phyloP scores from a whole-genome alignment of 2,113 vertebrate species.

The Chloropsis hardwickii region DNA sequence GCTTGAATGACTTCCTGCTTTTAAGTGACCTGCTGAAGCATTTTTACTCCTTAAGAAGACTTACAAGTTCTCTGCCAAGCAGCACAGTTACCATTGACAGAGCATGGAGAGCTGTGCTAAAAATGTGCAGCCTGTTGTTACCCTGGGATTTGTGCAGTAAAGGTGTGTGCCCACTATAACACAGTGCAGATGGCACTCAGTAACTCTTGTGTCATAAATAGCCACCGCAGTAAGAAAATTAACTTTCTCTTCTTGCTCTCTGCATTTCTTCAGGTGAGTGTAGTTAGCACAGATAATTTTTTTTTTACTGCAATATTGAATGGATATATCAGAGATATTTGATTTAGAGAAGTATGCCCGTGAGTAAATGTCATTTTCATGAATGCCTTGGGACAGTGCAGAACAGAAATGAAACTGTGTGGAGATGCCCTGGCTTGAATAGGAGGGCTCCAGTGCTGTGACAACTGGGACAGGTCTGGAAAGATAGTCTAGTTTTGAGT shows the following conservation, averaged over 20 bases:
- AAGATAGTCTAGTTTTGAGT: not conserved
- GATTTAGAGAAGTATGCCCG: not conserved
- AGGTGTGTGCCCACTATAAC: not conserved
- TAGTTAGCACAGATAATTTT: not conserved
- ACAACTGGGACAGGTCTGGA: not conserved
- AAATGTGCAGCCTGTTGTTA: not conserved
- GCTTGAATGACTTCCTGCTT: not conserved
- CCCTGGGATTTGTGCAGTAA: not conserved
- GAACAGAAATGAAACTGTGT: not conserved
- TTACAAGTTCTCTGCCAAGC: not conserved
- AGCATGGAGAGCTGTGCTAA: not conserved
- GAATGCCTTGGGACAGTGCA: not conserved
- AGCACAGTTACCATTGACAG: not conserved
- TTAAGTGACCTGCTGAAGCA: not conserved
- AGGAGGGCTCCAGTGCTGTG: not conserved
- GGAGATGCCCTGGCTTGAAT: not conserved
- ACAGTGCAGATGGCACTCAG: fast-evolving
- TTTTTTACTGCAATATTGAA: not conserved
- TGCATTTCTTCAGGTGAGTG: not conserved
- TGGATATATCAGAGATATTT: not conserved
- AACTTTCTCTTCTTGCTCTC: not conserved
- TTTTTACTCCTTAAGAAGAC: not conserved
- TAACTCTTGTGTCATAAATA: not conserved
- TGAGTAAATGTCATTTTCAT: not conserved
- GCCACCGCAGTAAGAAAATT: not conserved